Evolutionary conservation across 1,140 invertebrate genomes (phyloP), one percentile per base, ranked within the genome.

Genomic region (Ips nitidus): DNA sequence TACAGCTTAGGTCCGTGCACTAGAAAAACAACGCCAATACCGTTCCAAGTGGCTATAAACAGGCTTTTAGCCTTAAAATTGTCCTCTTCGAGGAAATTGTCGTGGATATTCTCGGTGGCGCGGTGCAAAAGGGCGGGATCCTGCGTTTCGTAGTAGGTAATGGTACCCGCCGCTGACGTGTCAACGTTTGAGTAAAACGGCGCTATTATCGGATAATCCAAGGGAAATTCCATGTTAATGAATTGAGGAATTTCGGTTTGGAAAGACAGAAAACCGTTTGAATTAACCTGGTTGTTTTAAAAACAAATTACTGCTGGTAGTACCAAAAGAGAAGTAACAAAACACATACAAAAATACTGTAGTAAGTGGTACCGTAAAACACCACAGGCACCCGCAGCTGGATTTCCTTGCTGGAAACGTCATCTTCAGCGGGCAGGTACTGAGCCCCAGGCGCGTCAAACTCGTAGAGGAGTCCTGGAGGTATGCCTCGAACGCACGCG

Each of bases 121-220:
- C 88, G 86, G 3, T 85, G 78, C 8, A 96, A 70, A 1, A 90
- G 77, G 2, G 85, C 82, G 0, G 82, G 77, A 65, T 91, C 86
- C 56, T 86, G 81, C 0, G 92, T 90, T 82, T 95, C 90, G 69
- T 89, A 87, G 77, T 91, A 94, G 70, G 88, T 94, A 55, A 98
- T 87, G 1, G 82, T 82, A 7, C 94, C 95, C 2, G 84, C 81
- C 5, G 74, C 71, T n/a, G 86, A 85, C 0, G 90, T 94, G 77
- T 98, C 95, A 1, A 98, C 87, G 79, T 98, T 96, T 0, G 93
- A 88, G 76, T 97, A 96, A 68, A 98, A 91, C 1, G 93, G 92
- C 0, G 95, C 92, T 70, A 98, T 94, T 0, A 93, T 86, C 0
- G 94, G 91, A 80, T 94, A 94, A 67, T 94, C 92, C 68, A 97